A percentile compares a stretch with the other conserved stretches of the same genome.
Conservation (phyloP, 2,888 invertebrate species). For the Spisula solida region DNA sequence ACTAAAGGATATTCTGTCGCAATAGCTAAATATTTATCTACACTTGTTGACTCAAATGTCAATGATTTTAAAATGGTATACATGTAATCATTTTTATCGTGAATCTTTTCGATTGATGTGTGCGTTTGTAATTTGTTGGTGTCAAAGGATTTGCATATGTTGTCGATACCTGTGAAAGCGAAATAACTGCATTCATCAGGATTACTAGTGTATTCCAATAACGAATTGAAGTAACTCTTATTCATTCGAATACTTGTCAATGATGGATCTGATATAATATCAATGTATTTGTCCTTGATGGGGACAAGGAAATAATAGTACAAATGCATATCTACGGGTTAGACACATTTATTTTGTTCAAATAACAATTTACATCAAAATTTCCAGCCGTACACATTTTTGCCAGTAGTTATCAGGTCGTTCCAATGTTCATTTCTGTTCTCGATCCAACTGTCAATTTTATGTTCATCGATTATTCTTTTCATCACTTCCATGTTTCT, state of each 20-base stretch:
- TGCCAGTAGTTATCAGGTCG: no score
- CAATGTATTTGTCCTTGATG: neutral
- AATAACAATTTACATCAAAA: no score
- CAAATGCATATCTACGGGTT: neutral
- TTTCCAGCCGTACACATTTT: no score
- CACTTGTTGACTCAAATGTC: neutral
- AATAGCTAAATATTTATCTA: conserved; percentile 21
- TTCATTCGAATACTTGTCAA: conserved; percentile 10
- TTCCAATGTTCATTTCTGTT: no score
- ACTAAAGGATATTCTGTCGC: neutral
- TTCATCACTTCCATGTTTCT: no score
- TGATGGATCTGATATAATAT: neutral
- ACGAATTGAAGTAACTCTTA: neutral
- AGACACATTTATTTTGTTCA: neutral
- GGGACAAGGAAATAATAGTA: conserved; percentile 24
- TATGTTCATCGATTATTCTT: no score
- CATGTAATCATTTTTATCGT: neutral
- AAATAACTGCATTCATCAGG: neutral
- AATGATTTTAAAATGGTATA: neutral
- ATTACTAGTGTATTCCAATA: neutral
- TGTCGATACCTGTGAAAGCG: neutral
- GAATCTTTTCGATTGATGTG: neutral
- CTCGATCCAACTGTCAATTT: no score
- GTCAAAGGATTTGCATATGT: neutral
- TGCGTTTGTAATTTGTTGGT: neutral